phyloP scores from a whole-genome alignment of 64 coral and sea anemone genomes.

The Dendronephthya gigantea region DNA sequence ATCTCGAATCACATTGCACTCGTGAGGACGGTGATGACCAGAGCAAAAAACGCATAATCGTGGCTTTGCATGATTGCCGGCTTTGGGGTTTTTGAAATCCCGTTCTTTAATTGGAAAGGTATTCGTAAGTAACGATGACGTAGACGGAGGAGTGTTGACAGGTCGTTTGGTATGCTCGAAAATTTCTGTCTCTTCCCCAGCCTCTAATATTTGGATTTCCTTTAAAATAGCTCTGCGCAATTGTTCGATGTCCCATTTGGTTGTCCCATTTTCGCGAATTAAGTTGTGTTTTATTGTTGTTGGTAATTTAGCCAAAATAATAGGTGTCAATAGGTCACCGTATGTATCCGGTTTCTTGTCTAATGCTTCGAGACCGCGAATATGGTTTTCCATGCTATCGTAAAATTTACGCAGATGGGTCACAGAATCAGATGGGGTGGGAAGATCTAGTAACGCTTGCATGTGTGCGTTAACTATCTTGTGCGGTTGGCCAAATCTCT shows the following conservation, averaged over 20 bases:
- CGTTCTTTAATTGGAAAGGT: not conserved
- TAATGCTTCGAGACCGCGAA: constrained; percentile 29
- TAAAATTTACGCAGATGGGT: no score
- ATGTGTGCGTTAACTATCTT: no score
- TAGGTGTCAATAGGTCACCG: constrained; percentile 39
- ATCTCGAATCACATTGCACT: constrained; percentile 26
- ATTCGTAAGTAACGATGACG: not conserved
- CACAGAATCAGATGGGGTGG: no score
- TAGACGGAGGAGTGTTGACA: not conserved
- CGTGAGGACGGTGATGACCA: not conserved
- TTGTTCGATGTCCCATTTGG: constrained; percentile 16
- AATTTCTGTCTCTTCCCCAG: constrained; percentile 20
- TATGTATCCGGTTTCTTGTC: constrained; percentile 34
- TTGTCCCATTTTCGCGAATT: constrained; percentile 23
- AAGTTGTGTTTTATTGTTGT: constrained; percentile 29
- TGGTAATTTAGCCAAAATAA: constrained; percentile 38
- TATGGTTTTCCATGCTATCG: constrained; percentile 43
- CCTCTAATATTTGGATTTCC: no score
- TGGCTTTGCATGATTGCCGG: not conserved
- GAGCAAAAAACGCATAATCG: constrained; percentile 18
- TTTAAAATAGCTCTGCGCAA: constrained; percentile 28
- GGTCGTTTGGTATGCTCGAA: not conserved
- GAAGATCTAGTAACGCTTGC: no score
- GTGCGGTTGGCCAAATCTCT: not conserved
- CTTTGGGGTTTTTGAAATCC: no score